Base-by-base conservation (phyloP, 1,140 invertebrate species). In the Heliconius congener region DNA sequence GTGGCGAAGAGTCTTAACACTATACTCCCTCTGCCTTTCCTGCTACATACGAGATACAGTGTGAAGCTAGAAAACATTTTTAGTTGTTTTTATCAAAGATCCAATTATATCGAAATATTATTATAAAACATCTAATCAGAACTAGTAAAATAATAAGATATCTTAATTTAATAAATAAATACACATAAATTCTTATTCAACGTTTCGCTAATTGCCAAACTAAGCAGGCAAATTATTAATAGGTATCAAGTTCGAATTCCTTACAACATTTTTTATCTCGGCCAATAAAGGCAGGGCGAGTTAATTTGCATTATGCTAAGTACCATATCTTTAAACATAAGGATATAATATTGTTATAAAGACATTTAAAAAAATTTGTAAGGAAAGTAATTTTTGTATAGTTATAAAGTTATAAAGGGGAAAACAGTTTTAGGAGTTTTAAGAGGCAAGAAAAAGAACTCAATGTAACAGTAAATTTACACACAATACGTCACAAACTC, bases 181-280 rank as follows among this genome's bases (percentile, higher is more conserved):
- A 66, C 23, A 4, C 13, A 66, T 27, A 66, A 66, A 66, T 66
- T 30, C 1, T 16, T 66, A 4, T 23, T 30, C 60, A n/a, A 66
- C 27, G 27, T 30, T 66, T 60, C 27, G 60, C 60, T 66, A 66
- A 66, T 66, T 66, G 60, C 60, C 60, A 66, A 66, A n/a, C 60
- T 66, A 66, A 66, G 55, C 8, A 52, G 50, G 55, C n/a, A 60
- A n/a, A 66, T 66, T 27, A 66, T 27, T 66, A 66, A 66, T 66
- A 66, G 27, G 60, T 66, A 66, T 66, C 27, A 30, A 66, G 23
- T n/a, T 66, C 27, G 60, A 66, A 66, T 66, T 66, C 60, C 60
- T 66, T 66, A 66, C 60, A 66, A 66, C 60, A 66, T 66, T 66
- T 66, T 66, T 66, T 66, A 66, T 66, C 60, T 66, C 27, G 60